Conservation (phyloP, 2,888 invertebrate genomes). For the Tromatobia lineatoria region DNA sequence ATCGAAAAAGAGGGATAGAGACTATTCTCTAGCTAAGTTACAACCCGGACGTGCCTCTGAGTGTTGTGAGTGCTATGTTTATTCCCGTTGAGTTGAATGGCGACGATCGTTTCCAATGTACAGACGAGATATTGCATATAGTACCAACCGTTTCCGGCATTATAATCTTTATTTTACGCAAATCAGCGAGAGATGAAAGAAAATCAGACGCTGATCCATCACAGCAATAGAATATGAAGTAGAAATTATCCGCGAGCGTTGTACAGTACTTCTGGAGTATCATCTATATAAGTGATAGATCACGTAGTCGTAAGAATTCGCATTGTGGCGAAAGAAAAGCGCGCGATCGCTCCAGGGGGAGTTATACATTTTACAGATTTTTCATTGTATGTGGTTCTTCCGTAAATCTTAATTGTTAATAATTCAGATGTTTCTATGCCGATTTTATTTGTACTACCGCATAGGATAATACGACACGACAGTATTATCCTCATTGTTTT, state of each 20-base stretch:
- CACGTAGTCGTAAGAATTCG: conserved; percentile 36
- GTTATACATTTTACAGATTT: conserved; percentile 49
- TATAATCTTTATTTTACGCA: conserved; percentile 7
- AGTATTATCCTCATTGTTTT: conserved; percentile 62
- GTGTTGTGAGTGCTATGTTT: conserved; percentile 60
- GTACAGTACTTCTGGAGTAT: conserved; percentile 63
- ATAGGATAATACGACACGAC: conserved; percentile 60
- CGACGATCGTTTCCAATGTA: conserved; percentile 42
- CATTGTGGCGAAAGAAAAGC: conserved; percentile 25
- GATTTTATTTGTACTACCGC: conserved; percentile 50
- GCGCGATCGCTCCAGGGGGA: not conserved
- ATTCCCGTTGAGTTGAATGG: conserved; percentile 20
- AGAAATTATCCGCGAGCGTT: conserved; percentile 49
- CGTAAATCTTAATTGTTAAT: conserved; percentile 52
- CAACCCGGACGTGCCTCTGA: conserved; percentile 68
- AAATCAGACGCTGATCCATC: conserved; percentile 10
- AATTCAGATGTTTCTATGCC: conserved; percentile 53
- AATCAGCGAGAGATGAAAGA: not conserved
- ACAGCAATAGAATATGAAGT: conserved; percentile 35
- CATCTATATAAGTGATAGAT: conserved; percentile 48
- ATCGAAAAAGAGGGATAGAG: conserved; percentile 15
- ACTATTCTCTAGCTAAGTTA: conserved; percentile 52
- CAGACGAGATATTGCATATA: conserved; percentile 53
- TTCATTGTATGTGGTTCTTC: conserved; percentile 55
- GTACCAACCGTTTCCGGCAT: conserved; percentile 33